Evolutionary conservation across 1,140 invertebrate species (phyloP).

Genomic region (Pseudomyrmex cubaensis): DNA sequence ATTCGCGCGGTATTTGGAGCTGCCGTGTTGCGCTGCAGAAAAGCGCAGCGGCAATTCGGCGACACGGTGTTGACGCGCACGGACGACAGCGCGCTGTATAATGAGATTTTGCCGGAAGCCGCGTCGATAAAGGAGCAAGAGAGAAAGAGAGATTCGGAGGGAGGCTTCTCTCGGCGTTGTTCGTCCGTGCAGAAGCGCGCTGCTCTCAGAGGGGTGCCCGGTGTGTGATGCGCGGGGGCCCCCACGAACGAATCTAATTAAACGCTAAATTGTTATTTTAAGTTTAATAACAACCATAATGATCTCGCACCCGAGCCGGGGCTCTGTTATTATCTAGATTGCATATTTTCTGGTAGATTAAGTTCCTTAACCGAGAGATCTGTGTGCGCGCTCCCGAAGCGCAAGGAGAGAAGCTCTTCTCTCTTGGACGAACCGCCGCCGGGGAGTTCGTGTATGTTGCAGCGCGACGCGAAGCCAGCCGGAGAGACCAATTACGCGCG

Average conservation of each 20-base stretch:
- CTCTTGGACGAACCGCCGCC: not conserved
- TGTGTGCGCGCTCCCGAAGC: conserved; percentile 55
- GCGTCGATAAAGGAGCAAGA: conserved; percentile 15
- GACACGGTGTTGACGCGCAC: conserved; percentile 9
- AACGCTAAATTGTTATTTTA: conserved; percentile 84
- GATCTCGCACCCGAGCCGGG: conserved; percentile 77
- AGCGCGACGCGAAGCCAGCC: not conserved
- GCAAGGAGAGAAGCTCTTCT: conserved; percentile 60
- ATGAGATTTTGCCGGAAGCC: conserved; percentile 67
- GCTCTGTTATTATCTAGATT: conserved; percentile 84
- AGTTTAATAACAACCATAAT: conserved; percentile 84
- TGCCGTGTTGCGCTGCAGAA: conserved; percentile 6
- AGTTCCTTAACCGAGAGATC: conserved; percentile 73
- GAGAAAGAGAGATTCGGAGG: not conserved
- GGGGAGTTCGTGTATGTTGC: too few species aligned
- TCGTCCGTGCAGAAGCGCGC: conserved; percentile 34
- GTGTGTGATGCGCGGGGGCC: conserved; percentile 17
- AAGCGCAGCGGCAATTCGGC: conserved; percentile 24
- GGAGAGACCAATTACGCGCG: conserved; percentile 54
- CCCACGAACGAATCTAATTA: conserved; percentile 82
- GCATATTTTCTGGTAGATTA: conserved; percentile 85
- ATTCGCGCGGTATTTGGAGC: not conserved
- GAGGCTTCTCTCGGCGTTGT: not conserved
- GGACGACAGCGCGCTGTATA: conserved; percentile 52
- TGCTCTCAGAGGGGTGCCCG: conserved; percentile 5